These are phyloP conservation scores for Lysiphlebus fabarum DNA, from an alignment of 1,140 invertebrate genomes.

Conservation along the genomic window DNA sequence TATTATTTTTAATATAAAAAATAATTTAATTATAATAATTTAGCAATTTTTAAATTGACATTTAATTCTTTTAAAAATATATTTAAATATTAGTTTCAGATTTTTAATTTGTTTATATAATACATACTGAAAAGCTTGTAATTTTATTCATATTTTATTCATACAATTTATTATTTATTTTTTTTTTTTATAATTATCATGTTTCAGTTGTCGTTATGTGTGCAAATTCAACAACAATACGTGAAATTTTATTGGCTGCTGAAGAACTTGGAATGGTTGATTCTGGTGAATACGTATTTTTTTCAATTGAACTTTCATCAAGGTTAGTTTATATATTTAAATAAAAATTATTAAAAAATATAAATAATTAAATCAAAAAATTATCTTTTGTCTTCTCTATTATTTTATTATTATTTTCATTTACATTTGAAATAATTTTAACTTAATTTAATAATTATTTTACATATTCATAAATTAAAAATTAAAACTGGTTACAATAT, in stretches of 20 bases:
- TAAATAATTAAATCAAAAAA: slow-evolving; percentile 2
- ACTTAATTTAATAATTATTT: too few species aligned
- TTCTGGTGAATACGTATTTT: slow-evolving; percentile 96
- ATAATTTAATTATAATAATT: too few species aligned
- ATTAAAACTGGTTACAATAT: too few species aligned
- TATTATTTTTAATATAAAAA: too few species aligned
- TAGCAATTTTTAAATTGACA: too few species aligned
- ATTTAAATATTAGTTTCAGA: too few species aligned
- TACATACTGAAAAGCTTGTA: too few species aligned
- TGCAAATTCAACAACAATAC: slow-evolving; percentile 80
- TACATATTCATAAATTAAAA: too few species aligned
- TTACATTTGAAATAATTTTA: neutral
- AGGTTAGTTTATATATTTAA: slow-evolving; percentile 66
- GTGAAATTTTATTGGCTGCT: slow-evolving; percentile 86
- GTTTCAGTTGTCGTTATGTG: slow-evolving; percentile 89
- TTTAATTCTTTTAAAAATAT: too few species aligned
- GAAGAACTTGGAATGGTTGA: slow-evolving; percentile 89
- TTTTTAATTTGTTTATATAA: too few species aligned
- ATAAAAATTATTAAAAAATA: slow-evolving; percentile 21
- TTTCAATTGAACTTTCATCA: slow-evolving; percentile 94
- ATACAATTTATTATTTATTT: neutral
- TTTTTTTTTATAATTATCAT: slow-evolving; percentile 25
- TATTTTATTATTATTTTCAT: neutral
- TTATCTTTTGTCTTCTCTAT: too few species aligned
- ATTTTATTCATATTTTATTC: too few species aligned